Conservation (phyloP, 2,113 vertebrate species). For the Hippocampus comes region DNA sequence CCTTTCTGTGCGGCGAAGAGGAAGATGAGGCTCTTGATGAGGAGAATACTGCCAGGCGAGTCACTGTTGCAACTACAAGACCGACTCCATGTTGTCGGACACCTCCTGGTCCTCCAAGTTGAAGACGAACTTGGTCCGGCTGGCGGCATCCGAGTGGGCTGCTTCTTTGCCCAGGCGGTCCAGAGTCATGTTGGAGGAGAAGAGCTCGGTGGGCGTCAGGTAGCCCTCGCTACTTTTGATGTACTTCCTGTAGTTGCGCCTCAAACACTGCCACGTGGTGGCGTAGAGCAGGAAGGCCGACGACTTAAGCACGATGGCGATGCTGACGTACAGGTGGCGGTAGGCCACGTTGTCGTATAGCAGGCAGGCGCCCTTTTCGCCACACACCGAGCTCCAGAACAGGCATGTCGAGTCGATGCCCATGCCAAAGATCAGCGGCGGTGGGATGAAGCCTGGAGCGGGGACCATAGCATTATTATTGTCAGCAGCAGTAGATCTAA, state of each 20-base stretch:
- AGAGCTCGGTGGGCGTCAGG: slow-evolving; percentile 72
- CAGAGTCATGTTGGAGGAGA: slow-evolving; percentile 71
- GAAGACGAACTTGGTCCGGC: slow-evolving; percentile 75
- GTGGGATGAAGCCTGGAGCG: slow-evolving; percentile 72
- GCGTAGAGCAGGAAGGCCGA: slow-evolving; percentile 70
- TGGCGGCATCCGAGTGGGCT: slow-evolving; percentile 59
- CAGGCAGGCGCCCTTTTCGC: slow-evolving; percentile 71
- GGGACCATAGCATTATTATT: not conserved
- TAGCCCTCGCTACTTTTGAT: slow-evolving; percentile 73
- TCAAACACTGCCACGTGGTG: slow-evolving; percentile 73
- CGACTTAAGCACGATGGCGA: slow-evolving; percentile 72
- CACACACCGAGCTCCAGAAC: slow-evolving; percentile 73
- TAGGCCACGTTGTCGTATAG: slow-evolving; percentile 75
- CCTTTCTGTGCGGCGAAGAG: slow-evolving; percentile 1
- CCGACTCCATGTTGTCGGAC: slow-evolving; percentile 74
- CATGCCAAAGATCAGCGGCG: slow-evolving; percentile 76
- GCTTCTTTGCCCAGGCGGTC: slow-evolving; percentile 72
- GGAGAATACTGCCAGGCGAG: not conserved
- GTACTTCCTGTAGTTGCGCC: slow-evolving; percentile 73
- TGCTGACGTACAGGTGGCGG: slow-evolving; percentile 75
- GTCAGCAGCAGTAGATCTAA: too few species aligned
- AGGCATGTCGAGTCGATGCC: slow-evolving; percentile 78
- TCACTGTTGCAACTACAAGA: slow-evolving; percentile 56
- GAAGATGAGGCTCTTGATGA: slow-evolving; percentile 26
- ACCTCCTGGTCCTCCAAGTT: slow-evolving; percentile 71